Evolutionary conservation across 92 coral and sea anemone species (phyloP), one percentile per base, ranked within the genome.

Genomic region (Virgularia gustaviana): DNA sequence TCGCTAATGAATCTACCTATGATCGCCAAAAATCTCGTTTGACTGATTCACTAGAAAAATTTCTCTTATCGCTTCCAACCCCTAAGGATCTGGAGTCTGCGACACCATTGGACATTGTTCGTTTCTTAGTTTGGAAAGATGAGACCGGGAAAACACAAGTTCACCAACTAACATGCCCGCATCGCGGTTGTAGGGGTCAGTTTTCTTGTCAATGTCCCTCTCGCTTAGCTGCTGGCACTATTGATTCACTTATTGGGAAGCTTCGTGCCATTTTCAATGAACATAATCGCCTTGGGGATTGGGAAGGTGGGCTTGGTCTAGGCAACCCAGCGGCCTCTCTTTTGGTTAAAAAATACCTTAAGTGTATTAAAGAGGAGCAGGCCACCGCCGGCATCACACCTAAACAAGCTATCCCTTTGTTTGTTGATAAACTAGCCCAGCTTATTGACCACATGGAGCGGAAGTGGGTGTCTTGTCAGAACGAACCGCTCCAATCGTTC

Each of bases 201-300:
- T 65, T 53, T 34, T 13, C 18, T 4, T 77, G 81, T 55, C 53
- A 33, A 6, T 80, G 85, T 75, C 5, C 27, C 9, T 19, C 52
- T 10, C 58, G 74, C 1, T 45, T 68, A 6, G 78, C 82, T 15
- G 73, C 79, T 25, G 86, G 82, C 27, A 44, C 87, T 18, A 75
- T 82, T 38, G 83, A 83, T 45, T 83, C 82, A 45, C 58, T 83
- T 15, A 67, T 76, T 57, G 85, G 81, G 0, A 81, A 81, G 62
- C 59, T 81, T 29, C 65, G 81, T 38, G 72, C 85, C 13, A 52
- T 81, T 20, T 77, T 76, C 57, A 57, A 77, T 16, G 78, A 76
- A 33, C 33, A 68, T 56, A 77, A 76, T 57, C 77, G 78, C 16
- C 23, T 73, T 27, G 77, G 78, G 32, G 78, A 76, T 47, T 59